A percentile compares a stretch with the other conserved stretches of the same genome.
phyloP scores from a whole-genome alignment of 2,888 invertebrate species.

The Ceramica pisi region DNA sequence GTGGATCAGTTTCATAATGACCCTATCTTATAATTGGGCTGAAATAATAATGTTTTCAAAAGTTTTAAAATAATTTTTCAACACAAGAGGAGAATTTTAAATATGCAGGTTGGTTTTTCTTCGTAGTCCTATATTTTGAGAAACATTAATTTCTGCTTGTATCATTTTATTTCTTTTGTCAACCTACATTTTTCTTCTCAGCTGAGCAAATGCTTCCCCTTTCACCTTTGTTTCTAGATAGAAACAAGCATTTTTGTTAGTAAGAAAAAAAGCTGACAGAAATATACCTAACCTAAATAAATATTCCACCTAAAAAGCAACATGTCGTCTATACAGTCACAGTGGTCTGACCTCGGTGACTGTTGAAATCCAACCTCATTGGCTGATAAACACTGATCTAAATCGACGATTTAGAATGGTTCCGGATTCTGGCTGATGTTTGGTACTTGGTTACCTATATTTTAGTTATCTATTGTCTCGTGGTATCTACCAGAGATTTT shows the following conservation, averaged over 20 bases:
- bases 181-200: neutral
- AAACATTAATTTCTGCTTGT: neutral
- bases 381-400: conserved; percentile 63
- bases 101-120: neutral
- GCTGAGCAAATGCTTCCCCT: neutral
- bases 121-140: neutral
- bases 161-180: no score
- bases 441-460: conserved; percentile 17
- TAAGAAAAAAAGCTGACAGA: neutral
- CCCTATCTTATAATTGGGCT: neutral
- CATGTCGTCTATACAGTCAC: conserved; percentile 55
- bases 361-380: conserved; percentile 68
- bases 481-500: conserved; percentile 20
- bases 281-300: conserved; percentile 3
- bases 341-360: conserved; percentile 70
- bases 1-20: neutral
- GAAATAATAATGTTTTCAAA: neutral
- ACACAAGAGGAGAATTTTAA: neutral
- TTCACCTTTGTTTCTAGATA: neutral
- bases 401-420: conserved; percentile 65
- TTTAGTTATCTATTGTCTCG: conserved; percentile 18
- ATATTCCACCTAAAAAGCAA: conserved; percentile 13
- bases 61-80: neutral
- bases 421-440: conserved; percentile 62
- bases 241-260: no score